Base-by-base conservation (phyloP, 2,888 invertebrate genomes). In the Athalia rosae region DNA sequence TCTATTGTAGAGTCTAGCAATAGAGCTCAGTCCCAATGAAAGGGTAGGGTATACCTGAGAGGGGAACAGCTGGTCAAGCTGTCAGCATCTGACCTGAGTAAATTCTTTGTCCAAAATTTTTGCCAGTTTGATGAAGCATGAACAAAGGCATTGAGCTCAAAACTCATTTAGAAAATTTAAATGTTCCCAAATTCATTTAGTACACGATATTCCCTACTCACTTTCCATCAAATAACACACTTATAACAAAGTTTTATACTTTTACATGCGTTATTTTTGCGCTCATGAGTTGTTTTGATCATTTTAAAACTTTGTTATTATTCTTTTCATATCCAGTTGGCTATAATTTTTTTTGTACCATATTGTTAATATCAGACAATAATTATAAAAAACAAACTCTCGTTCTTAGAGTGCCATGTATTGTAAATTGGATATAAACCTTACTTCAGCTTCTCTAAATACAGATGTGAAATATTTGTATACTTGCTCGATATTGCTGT, bases 11-110 rank as follows among this genome's bases (percentile, higher is more conserved):
- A 28, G 28, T 28, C 28, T 28, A 28, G 28, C 28, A 28, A 28
- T 28, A 28, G 28, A 28, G 28, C 28, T 28, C 28, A 28, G 0
- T 28, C 28, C 28, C 28, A 28, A 1, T 28, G 28, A 0, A 28
- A 28, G 28, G 28, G 28, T 28, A 28, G 43, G 28, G 7, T 67
- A 62, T 6, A 62, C 59, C 13, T 45, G 58, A 77, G 81, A 79
- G 53, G 41, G 76, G 81, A 79, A 81, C 87, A 86, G 86, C 84
- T 87, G 85, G 82, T 82, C 77, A 77, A 74, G 78, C 76, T 80
- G 82, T 80, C 82, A 83, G 81, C 78, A 82, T 84, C 81, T 86
- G 85, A 86, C 85, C 86, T 87, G 86, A 81, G 84, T 79, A 69
- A 78, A 82, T 83, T 84, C 84, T 84, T 86, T 87, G 85, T 86